Conservation (phyloP, 1,140 invertebrate genomes). For the Scaptomyza montana region DNA sequence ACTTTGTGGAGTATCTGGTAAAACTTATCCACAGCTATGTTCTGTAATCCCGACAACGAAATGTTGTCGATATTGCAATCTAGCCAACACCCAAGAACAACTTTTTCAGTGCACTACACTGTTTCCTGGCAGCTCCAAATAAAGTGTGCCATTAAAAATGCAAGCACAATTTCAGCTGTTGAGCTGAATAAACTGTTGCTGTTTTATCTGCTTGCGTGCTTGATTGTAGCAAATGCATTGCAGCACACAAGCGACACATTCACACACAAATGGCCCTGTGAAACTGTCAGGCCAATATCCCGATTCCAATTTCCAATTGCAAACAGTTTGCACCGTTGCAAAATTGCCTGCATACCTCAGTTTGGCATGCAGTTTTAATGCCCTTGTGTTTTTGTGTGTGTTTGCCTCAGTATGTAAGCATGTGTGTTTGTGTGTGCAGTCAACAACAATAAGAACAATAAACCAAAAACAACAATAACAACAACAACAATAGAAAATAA, state of each 20-base stretch:
- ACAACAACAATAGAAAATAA: conserved; percentile 34
- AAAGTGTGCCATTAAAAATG: conserved; percentile 14
- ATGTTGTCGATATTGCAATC: conserved; percentile 4
- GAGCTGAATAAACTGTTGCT: conserved; percentile 24
- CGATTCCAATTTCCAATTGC: conserved; percentile 27
- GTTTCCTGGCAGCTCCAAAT: not conserved
- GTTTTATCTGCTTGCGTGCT: conserved; percentile 4
- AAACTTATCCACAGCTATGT: not conserved
- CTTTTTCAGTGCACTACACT: not conserved
- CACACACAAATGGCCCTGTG: conserved; percentile 8
- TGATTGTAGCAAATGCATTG: conserved; percentile 13
- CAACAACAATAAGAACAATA: conserved; percentile 59
- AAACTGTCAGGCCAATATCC: conserved; percentile 21
- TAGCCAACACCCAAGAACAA: not conserved
- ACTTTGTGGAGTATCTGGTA: not conserved
- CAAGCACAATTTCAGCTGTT: conserved; percentile 20
- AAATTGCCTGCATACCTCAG: conserved; percentile 33
- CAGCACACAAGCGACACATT: conserved; percentile 1
- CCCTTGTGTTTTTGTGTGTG: conserved; percentile 51
- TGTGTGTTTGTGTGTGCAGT: conserved; percentile 52
- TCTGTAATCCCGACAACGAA: not conserved
- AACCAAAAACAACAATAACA: conserved; percentile 29
- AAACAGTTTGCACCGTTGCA: not conserved
- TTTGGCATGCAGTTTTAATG: conserved; percentile 78
- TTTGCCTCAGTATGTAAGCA: conserved; percentile 44